phyloP scores from a whole-genome alignment of 2,888 invertebrate genomes.

The Endotricha flammealis region DNA sequence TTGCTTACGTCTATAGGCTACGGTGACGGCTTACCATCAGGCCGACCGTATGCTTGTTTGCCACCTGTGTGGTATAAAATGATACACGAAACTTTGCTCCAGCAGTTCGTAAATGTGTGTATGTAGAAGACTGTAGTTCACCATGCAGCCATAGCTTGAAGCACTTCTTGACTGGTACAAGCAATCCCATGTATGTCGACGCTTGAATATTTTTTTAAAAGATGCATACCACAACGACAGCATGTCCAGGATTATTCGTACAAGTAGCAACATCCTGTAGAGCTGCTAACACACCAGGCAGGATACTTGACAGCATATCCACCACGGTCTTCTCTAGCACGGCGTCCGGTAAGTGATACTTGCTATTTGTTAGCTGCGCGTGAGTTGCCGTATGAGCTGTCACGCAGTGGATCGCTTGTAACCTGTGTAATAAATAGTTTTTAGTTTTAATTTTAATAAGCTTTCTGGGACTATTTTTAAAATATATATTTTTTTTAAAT shows the following conservation, averaged over 20 bases:
- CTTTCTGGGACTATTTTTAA: too few relatives aligned
- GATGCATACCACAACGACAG: constrained; percentile 72
- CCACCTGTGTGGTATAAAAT: too few relatives aligned
- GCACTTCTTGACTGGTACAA: too few relatives aligned
- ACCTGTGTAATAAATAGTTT: constrained; percentile 29
- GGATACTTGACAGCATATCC: constrained; percentile 78
- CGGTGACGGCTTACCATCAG: too few relatives aligned
- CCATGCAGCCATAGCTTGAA: too few relatives aligned
- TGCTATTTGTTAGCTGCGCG: constrained; percentile 48
- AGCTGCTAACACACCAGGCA: constrained; percentile 81
- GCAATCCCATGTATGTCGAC: too few relatives aligned
- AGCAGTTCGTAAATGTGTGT: too few relatives aligned
- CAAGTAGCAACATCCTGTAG: constrained; percentile 78
- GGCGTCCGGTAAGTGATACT: constrained; percentile 68
- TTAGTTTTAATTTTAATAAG: not conserved
- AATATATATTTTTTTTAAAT: too few relatives aligned
- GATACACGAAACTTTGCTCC: too few relatives aligned
- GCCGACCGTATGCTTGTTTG: too few relatives aligned
- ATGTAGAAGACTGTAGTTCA: too few relatives aligned
- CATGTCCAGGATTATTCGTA: constrained; percentile 79
- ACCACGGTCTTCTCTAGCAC: constrained; percentile 59
- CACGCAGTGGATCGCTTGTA: constrained; percentile 74
- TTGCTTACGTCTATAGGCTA: too few relatives aligned
- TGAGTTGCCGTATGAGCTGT: constrained; percentile 81
- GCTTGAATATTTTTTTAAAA: constrained; percentile 3